Evolutionary conservation across 2,888 invertebrate genomes (phyloP).

Genomic region (Plemyria rubiginata): DNA sequence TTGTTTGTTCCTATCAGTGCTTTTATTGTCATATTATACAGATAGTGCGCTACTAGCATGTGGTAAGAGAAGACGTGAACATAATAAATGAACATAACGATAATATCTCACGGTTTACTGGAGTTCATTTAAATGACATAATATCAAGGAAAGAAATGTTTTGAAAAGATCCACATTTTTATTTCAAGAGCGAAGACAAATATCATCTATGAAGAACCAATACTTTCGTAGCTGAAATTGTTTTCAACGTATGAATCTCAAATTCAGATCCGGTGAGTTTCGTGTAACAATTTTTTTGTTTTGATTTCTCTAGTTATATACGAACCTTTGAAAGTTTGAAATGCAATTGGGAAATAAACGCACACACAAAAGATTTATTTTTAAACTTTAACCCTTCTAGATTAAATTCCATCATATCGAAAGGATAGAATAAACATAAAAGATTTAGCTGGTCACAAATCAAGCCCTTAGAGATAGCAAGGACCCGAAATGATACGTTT

Average conservation of each 20-base stretch:
- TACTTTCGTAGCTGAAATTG: constrained; percentile 6
- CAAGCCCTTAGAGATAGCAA: constrained; percentile 65
- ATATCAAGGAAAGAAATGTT: neutral
- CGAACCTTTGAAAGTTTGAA: too few relatives aligned
- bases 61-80: too few relatives aligned
- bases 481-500: constrained; percentile 67
- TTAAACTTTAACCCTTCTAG: neutral
- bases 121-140: too few relatives aligned
- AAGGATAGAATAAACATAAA: constrained; percentile 79
- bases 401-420: constrained; percentile 52
- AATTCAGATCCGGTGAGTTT: too few relatives aligned
- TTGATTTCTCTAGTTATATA: too few relatives aligned
- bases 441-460: constrained; percentile 69
- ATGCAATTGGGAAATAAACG: neutral
- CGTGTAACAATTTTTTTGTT: too few relatives aligned
- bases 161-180: constrained; percentile 64
- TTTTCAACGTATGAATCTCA: neutral
- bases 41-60: too few relatives aligned
- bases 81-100: too few relatives aligned
- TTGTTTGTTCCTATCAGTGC: neutral
- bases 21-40: neutral
- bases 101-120: too few relatives aligned
- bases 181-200: constrained; percentile 69
- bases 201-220: constrained; percentile 60
- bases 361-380: neutral